Evolutionary conservation across 2,113 vertebrate genomes (phyloP).

Genomic region (Chaetura pelagica): DNA sequence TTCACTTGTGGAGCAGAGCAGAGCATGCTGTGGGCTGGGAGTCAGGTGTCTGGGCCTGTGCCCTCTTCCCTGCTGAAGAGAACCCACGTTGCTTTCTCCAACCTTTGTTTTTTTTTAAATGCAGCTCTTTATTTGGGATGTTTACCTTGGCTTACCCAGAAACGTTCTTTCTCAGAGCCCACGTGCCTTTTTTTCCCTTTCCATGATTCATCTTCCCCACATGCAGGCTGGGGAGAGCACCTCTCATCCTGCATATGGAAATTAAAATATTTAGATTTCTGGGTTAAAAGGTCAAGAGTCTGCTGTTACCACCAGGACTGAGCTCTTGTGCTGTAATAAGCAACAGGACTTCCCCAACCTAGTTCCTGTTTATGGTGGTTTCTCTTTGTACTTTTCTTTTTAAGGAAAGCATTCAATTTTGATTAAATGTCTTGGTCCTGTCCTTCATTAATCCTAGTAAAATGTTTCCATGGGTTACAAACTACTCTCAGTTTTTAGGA

Average conservation of each 20-base stretch:
- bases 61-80: background rate
- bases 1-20: background rate
- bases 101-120: background rate
- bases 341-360: background rate
- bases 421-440: background rate
- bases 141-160: background rate
- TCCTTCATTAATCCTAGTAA: background rate
- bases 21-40: background rate
- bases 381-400: background rate
- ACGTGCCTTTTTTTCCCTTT: background rate
- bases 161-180: background rate
- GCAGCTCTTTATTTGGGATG: background rate
- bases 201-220: background rate
- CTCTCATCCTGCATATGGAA: background rate
- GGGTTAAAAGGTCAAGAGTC: background rate
- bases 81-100: background rate
- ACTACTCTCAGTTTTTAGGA: background rate
- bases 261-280: background rate
- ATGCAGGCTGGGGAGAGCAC: background rate
- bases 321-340: background rate
- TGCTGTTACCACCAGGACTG: background rate
- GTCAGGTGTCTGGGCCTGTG: background rate
- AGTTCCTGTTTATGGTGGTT: background rate
- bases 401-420: background rate
- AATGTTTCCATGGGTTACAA: background rate